A percentile compares a stretch with the other conserved stretches of the same genome.
Conservation (phyloP, 2,888 invertebrate species). For the Choristoneura rosaceana region DNA sequence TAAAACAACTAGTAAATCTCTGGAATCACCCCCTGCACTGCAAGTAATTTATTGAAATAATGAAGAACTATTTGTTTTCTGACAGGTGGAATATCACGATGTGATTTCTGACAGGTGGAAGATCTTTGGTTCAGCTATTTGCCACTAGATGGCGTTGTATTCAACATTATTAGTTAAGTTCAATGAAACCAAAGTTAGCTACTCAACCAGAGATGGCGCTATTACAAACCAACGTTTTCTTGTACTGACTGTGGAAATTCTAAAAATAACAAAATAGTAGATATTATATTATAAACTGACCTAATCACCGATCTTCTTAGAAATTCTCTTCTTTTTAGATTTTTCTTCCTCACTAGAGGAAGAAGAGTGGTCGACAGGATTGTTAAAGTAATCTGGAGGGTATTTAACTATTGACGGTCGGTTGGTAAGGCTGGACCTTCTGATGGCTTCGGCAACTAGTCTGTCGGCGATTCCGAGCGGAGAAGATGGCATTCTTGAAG, state of each 20-base stretch:
- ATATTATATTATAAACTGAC: slow-evolving; percentile 43
- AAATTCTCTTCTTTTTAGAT: slow-evolving; percentile 45
- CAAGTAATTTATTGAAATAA: too few relatives aligned
- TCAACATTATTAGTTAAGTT: neutral
- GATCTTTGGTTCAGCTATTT: neutral
- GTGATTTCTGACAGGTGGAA: neutral
- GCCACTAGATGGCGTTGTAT: slow-evolving; percentile 26
- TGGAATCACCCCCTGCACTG: too few relatives aligned
- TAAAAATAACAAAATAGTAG: too few relatives aligned
- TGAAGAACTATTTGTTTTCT: neutral
- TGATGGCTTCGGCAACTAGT: slow-evolving; percentile 74
- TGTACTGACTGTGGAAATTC: too few relatives aligned
- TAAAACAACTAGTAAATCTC: neutral
- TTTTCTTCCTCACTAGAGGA: slow-evolving; percentile 73
- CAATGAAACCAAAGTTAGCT: slow-evolving; percentile 44
- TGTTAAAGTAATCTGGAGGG: slow-evolving; percentile 74
- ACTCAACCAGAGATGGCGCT: slow-evolving; percentile 65
- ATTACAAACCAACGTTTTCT: slow-evolving; percentile 1
- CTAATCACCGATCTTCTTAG: slow-evolving; percentile 46
- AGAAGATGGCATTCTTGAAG: slow-evolving; percentile 55
- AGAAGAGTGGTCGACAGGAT: slow-evolving; percentile 65
- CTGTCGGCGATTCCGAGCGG: slow-evolving; percentile 71
- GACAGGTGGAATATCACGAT: too few relatives aligned
- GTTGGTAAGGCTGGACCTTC: slow-evolving; percentile 72
- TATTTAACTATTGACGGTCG: slow-evolving; percentile 74